These are phyloP conservation scores for Pyrochroa serraticornis DNA, from an alignment of 2,888 invertebrate genomes.

Conservation along the genomic window DNA sequence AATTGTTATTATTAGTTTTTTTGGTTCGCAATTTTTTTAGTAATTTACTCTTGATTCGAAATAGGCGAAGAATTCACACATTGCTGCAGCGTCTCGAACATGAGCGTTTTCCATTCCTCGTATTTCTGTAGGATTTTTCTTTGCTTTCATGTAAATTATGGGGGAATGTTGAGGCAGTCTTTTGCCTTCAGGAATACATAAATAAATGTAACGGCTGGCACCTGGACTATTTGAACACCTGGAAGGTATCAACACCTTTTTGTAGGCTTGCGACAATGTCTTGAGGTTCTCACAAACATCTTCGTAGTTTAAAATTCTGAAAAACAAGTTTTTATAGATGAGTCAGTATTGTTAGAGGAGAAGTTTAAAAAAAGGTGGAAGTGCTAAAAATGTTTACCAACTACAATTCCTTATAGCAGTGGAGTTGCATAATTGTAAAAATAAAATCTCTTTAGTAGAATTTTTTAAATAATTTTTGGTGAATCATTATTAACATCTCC, in stretches of 20 bases:
- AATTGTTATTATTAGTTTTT: conserved; percentile 22
- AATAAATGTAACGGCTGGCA: conserved; percentile 73
- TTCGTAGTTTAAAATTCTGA: conserved; percentile 63
- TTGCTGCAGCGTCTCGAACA: conserved; percentile 85
- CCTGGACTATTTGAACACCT: conserved; percentile 74
- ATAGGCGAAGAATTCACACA: conserved; percentile 84
- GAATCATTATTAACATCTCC: no score
- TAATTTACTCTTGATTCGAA: conserved; percentile 68
- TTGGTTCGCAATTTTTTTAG: background rate
- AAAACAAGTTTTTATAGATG: background rate
- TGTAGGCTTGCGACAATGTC: conserved; percentile 68
- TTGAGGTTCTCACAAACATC: conserved; percentile 74
- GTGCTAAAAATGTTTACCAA: no score
- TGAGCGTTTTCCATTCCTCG: conserved; percentile 85
- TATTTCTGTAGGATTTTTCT: conserved; percentile 82
- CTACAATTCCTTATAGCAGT: no score
- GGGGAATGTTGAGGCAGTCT: conserved; percentile 73
- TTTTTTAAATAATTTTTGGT: no score
- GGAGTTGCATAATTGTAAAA: no score
- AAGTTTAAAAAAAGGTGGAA: background rate
- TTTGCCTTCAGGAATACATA: conserved; percentile 66
- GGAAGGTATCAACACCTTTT: conserved; percentile 71
- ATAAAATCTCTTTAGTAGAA: no score
- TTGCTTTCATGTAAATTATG: conserved; percentile 82
- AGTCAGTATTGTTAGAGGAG: background rate